Evolutionary conservation across 1,140 invertebrate genomes (phyloP), one percentile per base, ranked within the genome.

Genomic region (Gryllus bimaculatus): DNA sequence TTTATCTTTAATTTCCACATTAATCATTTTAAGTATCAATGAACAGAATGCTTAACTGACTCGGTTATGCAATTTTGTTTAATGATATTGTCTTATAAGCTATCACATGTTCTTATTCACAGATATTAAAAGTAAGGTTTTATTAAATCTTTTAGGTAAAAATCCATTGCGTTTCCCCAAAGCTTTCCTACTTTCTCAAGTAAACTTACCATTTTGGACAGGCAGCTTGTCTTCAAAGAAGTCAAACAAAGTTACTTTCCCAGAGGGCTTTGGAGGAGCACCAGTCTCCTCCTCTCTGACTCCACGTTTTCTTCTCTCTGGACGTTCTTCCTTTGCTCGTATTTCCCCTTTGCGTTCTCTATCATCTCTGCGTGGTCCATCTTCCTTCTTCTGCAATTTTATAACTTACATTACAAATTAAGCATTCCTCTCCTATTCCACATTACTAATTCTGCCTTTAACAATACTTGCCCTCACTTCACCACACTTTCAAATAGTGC

Each of bases 171-270:
- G 26, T 2, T 2, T 39, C 5, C 26, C 26, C 26, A 39, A 2
- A 39, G 26, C 5, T 39, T 39, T 5, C 26, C 26, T 39, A 39
- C n/a, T n/a, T n/a, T n/a, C n/a, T n/a, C n/a, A 48, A 20, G 21
- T 8, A 74, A 15, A 74, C 78, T 18, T 73, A 78, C 77, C 87
- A 10, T 83, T 82, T 80, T 90, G 88, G 79, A 90, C 87, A 75
- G 92, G 92, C 39, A 96, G 86, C 87, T 95, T 95, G 82, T 93
- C 92, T 84, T 95, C 93, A 8, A 96, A 87, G 84, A 95, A 97
- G 85, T 95, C 94, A 87, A 96, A 96, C 4, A 96, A 85, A 0
- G 94, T 95, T 1, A 95, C 91, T 84, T 93, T 94, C 21, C 92
- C 94, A 78, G 93, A 93, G 6, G 94, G 94, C 85, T 94, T 95